Evolutionary conservation across 2,113 vertebrate genomes (phyloP), one percentile per base, ranked within the genome.

Genomic region (Oreochromis niloticus): DNA sequence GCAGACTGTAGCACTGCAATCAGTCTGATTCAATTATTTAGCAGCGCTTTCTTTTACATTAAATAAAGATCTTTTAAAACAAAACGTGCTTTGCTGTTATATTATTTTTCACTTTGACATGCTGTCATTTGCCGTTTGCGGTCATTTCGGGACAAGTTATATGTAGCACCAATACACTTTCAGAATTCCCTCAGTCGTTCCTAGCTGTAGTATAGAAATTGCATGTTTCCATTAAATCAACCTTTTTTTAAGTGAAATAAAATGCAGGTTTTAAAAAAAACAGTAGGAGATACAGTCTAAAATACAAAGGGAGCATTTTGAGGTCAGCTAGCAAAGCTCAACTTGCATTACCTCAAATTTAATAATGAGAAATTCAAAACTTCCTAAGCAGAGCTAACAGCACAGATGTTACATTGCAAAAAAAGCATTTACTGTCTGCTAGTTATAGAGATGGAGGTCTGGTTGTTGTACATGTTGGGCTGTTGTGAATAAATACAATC

Each of bases 311-410:
- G 39, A 81, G 43, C 24, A 83, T 55, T 78, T 54, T 87, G 39
- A 24, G 9, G 8, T 56, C 63, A 87, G 14, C 50, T 88, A 10
- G 22, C 68, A 75, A 46, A 78, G 73, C 6, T 79, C n/a, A 80
- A 71, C 83, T 57, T 79, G 81, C 66, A 61, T 82, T 52, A 81
- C 57, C 30, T 59, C 36, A 85, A 82, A 79, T 87, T 78, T 57
- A 88, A 81, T 86, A 48, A 86, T 85, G 66, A 82, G 81, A 91
- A 79, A 88, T 89, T 87, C 6, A 88, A 71, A 89, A 48, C 48
- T 56, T 52, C 61, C 82, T 66, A 39, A 79, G 79, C 43, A 27
- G 84, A 36, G 41, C 81, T 50, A 90, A 66, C 16, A 75, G 83
- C 57, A 61, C 71, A 85, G 82, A 87, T 83, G 71, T 81, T 80